Evolutionary conservation across 2,888 invertebrate genomes (phyloP).

Genomic region (Amblyjoppa fuscipennis): DNA sequence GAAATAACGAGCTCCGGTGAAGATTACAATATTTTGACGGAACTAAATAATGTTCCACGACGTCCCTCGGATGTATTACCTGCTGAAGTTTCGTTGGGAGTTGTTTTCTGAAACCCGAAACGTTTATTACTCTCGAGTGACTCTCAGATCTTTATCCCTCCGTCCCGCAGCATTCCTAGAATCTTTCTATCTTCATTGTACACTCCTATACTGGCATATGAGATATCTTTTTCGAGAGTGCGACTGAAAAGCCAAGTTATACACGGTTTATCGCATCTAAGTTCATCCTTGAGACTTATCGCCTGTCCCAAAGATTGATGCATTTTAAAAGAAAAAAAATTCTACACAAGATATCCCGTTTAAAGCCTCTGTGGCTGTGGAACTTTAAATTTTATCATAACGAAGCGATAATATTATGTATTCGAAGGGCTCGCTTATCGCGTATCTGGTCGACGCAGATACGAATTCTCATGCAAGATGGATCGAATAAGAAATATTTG

Average conservation of each 20-base stretch:
- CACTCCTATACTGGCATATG: not conserved
- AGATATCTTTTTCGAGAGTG: constrained; percentile 25
- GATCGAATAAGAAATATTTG: not conserved
- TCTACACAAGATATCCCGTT: constrained; percentile 15
- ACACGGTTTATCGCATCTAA: constrained; percentile 14
- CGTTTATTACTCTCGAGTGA: constrained; percentile 28
- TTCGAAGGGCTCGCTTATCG: constrained; percentile 56
- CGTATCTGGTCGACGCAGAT: constrained; percentile 32
- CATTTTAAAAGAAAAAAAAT: not conserved
- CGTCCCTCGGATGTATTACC: constrained; percentile 20
- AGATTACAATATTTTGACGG: constrained; percentile 33
- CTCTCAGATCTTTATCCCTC: constrained; percentile 53
- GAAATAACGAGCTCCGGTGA: not conserved
- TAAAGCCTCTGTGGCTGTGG: constrained; percentile 37
- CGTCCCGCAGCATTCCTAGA: constrained; percentile 35
- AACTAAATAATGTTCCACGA: constrained; percentile 26
- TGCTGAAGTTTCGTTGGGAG: constrained; percentile 2
- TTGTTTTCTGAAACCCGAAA: constrained; percentile 38
- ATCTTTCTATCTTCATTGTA: constrained; percentile 27
- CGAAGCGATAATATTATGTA: constrained; percentile 34
- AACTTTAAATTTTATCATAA: constrained; percentile 69
- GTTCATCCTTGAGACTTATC: constrained; percentile 29
- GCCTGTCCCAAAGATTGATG: constrained; percentile 3
- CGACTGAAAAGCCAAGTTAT: not conserved
- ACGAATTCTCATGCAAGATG: constrained; percentile 16